A percentile compares a stretch with the other conserved stretches of the same genome.
phyloP scores from a whole-genome alignment of 2,797 vertebrate genomes.

The Helarctos malayanus region DNA sequence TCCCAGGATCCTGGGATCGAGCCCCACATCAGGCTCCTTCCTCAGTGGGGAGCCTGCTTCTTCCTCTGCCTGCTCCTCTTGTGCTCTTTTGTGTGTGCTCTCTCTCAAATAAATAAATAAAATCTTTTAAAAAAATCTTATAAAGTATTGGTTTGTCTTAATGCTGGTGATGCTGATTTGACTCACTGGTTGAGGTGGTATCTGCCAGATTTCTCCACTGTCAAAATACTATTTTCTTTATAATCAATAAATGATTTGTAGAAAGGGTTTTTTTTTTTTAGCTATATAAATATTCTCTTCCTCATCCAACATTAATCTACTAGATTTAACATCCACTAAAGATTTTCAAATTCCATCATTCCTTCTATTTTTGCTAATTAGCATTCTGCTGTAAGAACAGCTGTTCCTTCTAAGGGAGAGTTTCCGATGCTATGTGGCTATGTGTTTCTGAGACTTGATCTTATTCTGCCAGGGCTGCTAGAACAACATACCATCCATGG shows the following conservation, averaged over 20 bases:
- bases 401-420: not conserved
- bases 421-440: not conserved
- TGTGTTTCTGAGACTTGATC: not conserved
- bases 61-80: not conserved
- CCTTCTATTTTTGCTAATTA: not conserved
- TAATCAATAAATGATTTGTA: slow-evolving; percentile 9
- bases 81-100: not conserved
- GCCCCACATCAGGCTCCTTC: not conserved
- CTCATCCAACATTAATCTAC: not conserved
- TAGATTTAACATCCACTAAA: not conserved
- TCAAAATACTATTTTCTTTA: not conserved
- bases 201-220: slow-evolving; percentile 25
- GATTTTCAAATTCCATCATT: not conserved
- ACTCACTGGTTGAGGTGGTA: not conserved
- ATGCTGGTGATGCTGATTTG: not conserved
- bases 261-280: not conserved
- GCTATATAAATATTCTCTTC: not conserved
- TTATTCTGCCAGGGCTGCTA: not conserved
- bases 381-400: not conserved
- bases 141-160: not conserved
- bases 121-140: not conserved
- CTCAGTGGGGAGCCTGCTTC: not conserved
- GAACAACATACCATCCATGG: not conserved
- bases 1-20: not conserved
- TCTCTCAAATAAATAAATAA: not conserved